phyloP scores from a whole-genome alignment of 2,797 vertebrate species.

The Martes flavigula region DNA sequence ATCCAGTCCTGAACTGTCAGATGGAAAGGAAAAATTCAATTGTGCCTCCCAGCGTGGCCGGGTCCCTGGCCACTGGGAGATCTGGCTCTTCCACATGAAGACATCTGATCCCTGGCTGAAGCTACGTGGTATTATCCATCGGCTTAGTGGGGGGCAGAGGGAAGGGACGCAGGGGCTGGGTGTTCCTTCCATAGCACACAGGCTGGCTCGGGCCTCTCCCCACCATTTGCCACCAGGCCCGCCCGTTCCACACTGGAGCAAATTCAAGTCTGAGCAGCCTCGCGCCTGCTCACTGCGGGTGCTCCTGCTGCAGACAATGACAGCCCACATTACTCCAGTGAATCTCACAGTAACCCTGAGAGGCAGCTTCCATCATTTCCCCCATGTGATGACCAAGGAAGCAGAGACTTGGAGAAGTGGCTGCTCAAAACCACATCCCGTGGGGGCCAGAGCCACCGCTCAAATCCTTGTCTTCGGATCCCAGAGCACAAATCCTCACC shows the following conservation, averaged over 20 bases:
- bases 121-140: neutral
- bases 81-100: conserved; percentile 35
- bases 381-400: neutral
- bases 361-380: neutral
- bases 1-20: conserved; percentile 72
- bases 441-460: neutral
- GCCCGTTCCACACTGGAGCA: neutral
- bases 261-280: neutral
- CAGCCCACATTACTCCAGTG: neutral
- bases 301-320: neutral
- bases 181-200: neutral
- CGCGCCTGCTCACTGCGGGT: fast-evolving
- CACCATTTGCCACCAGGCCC: conserved; percentile 23
- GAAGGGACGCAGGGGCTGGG: neutral
- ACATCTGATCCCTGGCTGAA: conserved; percentile 58
- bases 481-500: neutral
- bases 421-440: neutral
- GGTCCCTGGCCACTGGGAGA: conserved; percentile 59
- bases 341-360: neutral
- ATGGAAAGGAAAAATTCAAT: conserved; percentile 70
- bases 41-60: conserved; percentile 48
- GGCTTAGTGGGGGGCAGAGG: neutral
- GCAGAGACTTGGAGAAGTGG: neutral
- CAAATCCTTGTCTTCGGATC: neutral
- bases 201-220: neutral